phyloP scores from a whole-genome alignment of 2,113 vertebrate species.

The Piprites chloris region DNA sequence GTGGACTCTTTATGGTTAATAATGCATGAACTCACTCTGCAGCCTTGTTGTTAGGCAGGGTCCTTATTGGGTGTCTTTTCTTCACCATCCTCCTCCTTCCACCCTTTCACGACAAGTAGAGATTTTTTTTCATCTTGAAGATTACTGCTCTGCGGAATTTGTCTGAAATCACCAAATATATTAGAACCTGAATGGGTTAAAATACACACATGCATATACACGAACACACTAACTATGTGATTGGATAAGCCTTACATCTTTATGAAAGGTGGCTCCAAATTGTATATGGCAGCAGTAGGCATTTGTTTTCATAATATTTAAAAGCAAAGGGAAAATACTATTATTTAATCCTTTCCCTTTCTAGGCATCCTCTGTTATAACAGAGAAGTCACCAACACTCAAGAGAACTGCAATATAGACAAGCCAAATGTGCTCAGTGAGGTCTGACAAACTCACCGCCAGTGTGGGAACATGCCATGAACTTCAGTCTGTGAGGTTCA shows the following conservation, averaged over 20 bases:
- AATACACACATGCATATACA: not conserved
- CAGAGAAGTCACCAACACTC: not conserved
- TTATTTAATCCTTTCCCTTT: not conserved
- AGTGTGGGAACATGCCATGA: not conserved
- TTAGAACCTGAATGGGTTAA: not conserved
- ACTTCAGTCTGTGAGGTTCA: not conserved
- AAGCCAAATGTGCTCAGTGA: not conserved
- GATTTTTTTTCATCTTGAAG: not conserved
- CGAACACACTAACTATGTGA: not conserved
- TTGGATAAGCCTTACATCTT: not conserved
- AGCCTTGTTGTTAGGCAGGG: not conserved
- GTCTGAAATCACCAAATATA: not conserved
- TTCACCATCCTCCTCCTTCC: not conserved
- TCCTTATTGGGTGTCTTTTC: not conserved
- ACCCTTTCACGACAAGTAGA: not conserved
- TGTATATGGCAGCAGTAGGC: not conserved
- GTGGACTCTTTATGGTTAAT: conserved; percentile 35
- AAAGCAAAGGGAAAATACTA: not conserved
- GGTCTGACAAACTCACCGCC: not conserved
- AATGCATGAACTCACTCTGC: conserved; percentile 34
- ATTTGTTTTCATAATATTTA: not conserved
- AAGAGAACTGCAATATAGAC: not conserved
- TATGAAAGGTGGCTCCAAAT: not conserved
- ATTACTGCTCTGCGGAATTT: not conserved
- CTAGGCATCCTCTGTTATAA: not conserved